Evolutionary conservation across 2,797 vertebrate species (phyloP), one percentile per base, ranked within the genome.

Genomic region (Hydrophis major): DNA sequence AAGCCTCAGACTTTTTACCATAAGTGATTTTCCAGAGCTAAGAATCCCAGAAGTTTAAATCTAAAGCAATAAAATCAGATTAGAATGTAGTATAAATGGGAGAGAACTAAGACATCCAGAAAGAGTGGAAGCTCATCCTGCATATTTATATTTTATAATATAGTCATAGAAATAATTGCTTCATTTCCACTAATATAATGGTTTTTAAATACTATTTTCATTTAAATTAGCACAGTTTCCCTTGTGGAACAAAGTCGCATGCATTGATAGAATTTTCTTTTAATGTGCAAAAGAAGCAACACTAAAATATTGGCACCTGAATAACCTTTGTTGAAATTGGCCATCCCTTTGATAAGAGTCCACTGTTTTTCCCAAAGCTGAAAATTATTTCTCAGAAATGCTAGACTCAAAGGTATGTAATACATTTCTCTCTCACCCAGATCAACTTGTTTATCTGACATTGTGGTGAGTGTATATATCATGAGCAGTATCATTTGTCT

Each of bases 41-140:
- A 93, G 94, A 93, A 94, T 90, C 27, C 1, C 93, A 87, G 78
- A 92, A 94, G 55, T 5, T 89, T 94, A 92, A 93, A 94, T 59
- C 5, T 95, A 69, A 53, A 89, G 16, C 1, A 56, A 90, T 92
- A 93, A 96, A 93, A 88, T 91, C 87, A 92, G 89, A 94, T 90
- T 93, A 32, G 28, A 89, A 91, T 90, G 92, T 47, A 95, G 95
- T 91, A 59, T 92, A 37, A 93, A 93, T 61, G 20, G 91, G 66
- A 32, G 55, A 93, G 59, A 87, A n/a, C 59, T 22, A 90, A 93
- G 92, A 97, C 94, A 89, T 16, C 0, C 50, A 90, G 86, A 42
- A 63, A 56, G 61, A 78, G 32, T 22, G 8, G 74, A 42, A 78
- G 74, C 74, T 78, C 20, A 78, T 86, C 32, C 10, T 37, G 50